Evolutionary conservation across 2,797 vertebrate species (phyloP).

Genomic region (Melanotaenia boesemani): DNA sequence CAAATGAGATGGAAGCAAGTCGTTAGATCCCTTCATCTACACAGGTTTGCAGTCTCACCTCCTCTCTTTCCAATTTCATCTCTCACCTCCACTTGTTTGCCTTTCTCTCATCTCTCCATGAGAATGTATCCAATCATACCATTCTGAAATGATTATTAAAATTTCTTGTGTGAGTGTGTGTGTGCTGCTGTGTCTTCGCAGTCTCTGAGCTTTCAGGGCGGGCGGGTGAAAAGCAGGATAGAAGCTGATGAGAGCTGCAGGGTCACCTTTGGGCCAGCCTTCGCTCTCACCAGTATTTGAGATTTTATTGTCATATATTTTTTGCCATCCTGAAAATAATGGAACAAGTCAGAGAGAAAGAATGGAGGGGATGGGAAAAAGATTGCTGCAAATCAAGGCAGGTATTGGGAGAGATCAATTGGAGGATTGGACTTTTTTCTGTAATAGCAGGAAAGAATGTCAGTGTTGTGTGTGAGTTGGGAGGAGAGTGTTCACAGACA

Average conservation of each 20-base stretch:
- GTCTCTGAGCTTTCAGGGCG: conserved; percentile 59
- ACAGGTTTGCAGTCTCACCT: conserved; percentile 11
- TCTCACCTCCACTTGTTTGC: conserved; percentile 60
- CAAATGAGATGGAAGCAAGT: conserved; percentile 74
- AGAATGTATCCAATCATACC: conserved; percentile 72
- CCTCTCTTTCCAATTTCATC: conserved; percentile 31
- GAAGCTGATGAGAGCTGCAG: conserved; percentile 65
- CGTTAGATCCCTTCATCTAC: conserved; percentile 64
- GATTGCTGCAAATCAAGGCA: conserved; percentile 32
- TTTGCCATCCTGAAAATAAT: conserved; percentile 67
- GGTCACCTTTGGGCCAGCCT: conserved; percentile 70
- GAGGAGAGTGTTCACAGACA: background rate
- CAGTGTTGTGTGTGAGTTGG: conserved; percentile 8
- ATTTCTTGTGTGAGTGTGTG: conserved; percentile 30
- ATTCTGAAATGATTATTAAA: conserved; percentile 77
- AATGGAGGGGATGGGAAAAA: background rate
- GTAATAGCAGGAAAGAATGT: conserved; percentile 54
- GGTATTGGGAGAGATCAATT: conserved; percentile 48
- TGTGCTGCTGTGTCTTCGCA: background rate
- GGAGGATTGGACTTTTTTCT: conserved; percentile 48
- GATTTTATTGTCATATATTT: conserved; percentile 67
- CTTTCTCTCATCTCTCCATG: conserved; percentile 52
- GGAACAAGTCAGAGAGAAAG: conserved; percentile 41
- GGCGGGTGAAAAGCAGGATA: conserved; percentile 53
- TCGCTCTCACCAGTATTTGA: conserved; percentile 42